Evolutionary conservation across 2,113 vertebrate genomes (phyloP), one percentile per base, ranked within the genome.

Genomic region (Atrichornis clamosus): DNA sequence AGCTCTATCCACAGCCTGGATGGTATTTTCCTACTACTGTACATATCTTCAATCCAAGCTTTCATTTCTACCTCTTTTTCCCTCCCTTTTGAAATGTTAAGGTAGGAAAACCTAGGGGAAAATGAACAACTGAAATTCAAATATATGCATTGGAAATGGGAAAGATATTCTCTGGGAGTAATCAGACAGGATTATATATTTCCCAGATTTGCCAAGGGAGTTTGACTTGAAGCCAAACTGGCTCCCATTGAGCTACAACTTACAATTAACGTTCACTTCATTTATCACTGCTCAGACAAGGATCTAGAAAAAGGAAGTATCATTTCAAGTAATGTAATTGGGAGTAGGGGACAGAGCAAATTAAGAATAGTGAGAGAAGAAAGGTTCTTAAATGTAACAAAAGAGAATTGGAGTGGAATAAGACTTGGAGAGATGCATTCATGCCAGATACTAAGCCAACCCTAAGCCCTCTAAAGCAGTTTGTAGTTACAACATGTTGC

Each of bases 131-230:
- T 93, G 79, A 91, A 94, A 77, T 96, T 96, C 75, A 95, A 89
- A 76, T 77, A 60, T n/a, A 73, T 52, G 84, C 46, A 85, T 69
- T 76, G 75, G 93, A 96, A 97, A 88, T 87, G 81, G 95, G 72
- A 97, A 95, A 97, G 96, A 82, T 83, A 97, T 97, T 98, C 82
- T 94, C 82, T 93, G 90, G 90, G 87, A 96, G 46, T 96, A 95
- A 97, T 97, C 96, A 95, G 69, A 96, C 93, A 97, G 90, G 79
- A 97, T 97, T 97, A 96, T 83, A 39, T 82, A 96, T 87, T 96
- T 78, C 75, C 44, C 81, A 78, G 37, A 52, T 96, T 97, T 97
- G 94, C 95, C 80, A 92, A 80, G 22, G 62, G 74, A 95, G 67
- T 79, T 46, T 95, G 96, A 94, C 79, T 62, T 82, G 52, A 96